Evolutionary conservation across 2,888 invertebrate species (phyloP).

Genomic region (Leucophora obtusa): DNA sequence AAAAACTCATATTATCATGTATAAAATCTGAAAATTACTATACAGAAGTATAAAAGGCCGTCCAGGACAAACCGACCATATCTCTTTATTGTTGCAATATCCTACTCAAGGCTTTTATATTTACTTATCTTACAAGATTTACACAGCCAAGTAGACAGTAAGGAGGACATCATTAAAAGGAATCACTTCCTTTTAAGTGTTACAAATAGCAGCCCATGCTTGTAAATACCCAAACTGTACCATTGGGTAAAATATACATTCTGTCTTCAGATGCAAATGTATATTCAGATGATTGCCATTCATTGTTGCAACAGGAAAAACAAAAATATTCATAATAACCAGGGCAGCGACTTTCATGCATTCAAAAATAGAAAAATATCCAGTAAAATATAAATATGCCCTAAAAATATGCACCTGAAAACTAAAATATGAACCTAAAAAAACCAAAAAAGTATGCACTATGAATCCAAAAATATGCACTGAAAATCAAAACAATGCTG

Average conservation of each 20-base stretch:
- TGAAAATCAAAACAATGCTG: no score
- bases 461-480: no score
- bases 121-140: constrained; percentile 34
- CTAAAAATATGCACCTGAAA: no score
- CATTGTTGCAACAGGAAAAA: background rate
- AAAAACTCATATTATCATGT: no score
- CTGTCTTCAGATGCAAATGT: background rate
- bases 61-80: background rate
- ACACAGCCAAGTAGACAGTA: constrained; percentile 17
- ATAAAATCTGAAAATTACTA: no score
- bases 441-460: no score
- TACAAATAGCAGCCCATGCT: background rate
- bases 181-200: constrained; percentile 35
- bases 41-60: background rate
- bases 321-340: background rate
- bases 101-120: constrained; percentile 34
- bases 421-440: no score
- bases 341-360: no score
- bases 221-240: background rate
- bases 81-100: background rate
- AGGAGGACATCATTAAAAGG: constrained; percentile 30
- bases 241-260: background rate
- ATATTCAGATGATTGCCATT: background rate
- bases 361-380: no score
- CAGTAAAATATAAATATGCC: no score